Evolutionary conservation across 2,797 vertebrate genomes (phyloP).

Genomic region (Enteromius unitaeniatus): DNA sequence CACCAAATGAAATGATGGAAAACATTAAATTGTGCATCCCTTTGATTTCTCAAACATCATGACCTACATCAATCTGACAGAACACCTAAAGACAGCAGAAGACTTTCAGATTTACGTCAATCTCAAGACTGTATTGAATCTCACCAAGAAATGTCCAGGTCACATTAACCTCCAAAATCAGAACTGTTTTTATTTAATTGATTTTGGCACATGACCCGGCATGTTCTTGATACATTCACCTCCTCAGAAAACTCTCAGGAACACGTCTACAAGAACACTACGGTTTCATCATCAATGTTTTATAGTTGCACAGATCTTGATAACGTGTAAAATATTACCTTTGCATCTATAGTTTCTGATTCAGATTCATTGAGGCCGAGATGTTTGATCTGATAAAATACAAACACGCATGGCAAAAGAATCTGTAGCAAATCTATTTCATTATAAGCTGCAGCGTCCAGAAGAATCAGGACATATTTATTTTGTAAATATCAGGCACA

Average conservation of each 20-base stretch:
- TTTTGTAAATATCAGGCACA: conserved; percentile 67
- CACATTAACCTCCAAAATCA: background rate
- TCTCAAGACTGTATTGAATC: background rate
- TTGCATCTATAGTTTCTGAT: conserved; percentile 13
- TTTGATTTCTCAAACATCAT: background rate
- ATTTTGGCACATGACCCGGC: background rate
- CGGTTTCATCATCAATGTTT: background rate
- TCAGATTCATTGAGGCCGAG: conserved; percentile 26
- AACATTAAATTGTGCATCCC: background rate
- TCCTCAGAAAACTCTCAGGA: background rate
- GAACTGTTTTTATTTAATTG: background rate
- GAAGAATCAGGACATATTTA: conserved; percentile 65
- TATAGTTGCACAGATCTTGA: conserved; percentile 4
- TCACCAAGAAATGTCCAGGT: background rate
- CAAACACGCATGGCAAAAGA: conserved; percentile 62
- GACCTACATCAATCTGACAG: background rate
- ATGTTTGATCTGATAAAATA: conserved; percentile 68
- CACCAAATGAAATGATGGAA: conserved; percentile 2
- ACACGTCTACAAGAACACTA: background rate
- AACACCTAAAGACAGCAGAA: background rate
- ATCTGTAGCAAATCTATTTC: conserved; percentile 64
- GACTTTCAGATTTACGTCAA: background rate
- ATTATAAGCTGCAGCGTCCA: conserved; percentile 43
- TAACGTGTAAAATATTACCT: background rate
- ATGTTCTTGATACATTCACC: background rate